Conservation (phyloP, 2,888 invertebrate species). For the Atrina japonica region DNA sequence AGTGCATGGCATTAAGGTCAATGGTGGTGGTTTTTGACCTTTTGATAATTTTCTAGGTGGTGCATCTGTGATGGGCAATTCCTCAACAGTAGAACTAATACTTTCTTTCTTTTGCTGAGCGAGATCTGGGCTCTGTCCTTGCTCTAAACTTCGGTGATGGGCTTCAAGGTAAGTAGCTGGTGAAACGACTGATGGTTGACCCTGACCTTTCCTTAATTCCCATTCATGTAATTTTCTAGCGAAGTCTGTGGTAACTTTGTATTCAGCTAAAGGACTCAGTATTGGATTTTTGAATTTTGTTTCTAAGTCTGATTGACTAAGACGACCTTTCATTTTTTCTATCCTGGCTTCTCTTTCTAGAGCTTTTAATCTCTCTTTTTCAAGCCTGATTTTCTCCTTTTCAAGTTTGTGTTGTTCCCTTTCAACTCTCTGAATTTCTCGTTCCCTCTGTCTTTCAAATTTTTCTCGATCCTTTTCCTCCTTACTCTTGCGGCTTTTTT, state of each 20-base stretch:
- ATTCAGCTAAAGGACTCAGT: constrained; percentile 79
- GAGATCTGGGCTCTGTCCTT: constrained; percentile 25
- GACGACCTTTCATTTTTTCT: constrained; percentile 84
- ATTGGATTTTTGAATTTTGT: constrained; percentile 91
- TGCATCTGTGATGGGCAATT: constrained; percentile 25
- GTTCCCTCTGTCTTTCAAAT: constrained; percentile 63
- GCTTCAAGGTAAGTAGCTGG: constrained; percentile 66
- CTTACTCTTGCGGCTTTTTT: constrained; percentile 65
- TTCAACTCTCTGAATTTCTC: constrained; percentile 70
- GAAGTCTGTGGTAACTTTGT: constrained; percentile 90
- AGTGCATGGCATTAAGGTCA: constrained; percentile 65
- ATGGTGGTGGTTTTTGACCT: constrained; percentile 65
- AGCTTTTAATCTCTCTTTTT: constrained; percentile 85
- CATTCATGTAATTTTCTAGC: constrained; percentile 94
- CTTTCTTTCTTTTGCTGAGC: constrained; percentile 39
- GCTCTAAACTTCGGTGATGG: constrained; percentile 57
- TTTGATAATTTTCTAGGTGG: constrained; percentile 49
- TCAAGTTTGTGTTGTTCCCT: constrained; percentile 79
- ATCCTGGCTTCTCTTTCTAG: constrained; percentile 86
- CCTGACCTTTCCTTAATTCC: constrained; percentile 82
- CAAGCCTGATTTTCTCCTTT: constrained; percentile 84
- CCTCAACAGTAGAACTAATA: constrained; percentile 22
- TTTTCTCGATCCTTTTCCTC: constrained; percentile 67
- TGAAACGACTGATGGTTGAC: constrained; percentile 51
- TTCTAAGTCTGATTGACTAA: constrained; percentile 82